A percentile compares a stretch with the other conserved stretches of the same genome.
These are phyloP conservation scores for Papilio demoleus DNA, from an alignment of 2,888 invertebrate genomes.

Conservation along the genomic window DNA sequence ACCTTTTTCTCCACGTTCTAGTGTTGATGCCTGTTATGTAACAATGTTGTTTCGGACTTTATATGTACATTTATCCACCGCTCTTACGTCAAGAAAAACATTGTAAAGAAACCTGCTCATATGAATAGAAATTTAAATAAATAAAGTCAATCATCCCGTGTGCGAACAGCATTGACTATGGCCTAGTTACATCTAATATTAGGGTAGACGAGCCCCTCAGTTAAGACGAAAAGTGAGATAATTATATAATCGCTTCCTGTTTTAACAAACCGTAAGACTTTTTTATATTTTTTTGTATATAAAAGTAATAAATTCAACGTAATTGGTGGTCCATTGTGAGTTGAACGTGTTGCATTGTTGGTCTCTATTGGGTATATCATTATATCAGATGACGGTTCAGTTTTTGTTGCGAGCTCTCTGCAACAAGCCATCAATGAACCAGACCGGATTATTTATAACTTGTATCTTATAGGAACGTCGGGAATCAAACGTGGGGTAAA, in stretches of 20 bases:
- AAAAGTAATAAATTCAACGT: neutral
- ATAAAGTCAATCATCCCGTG: too few relatives aligned
- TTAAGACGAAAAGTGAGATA: too few relatives aligned
- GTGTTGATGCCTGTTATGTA: too few relatives aligned
- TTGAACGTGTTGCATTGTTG: constrained; percentile 19
- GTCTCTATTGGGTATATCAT: constrained; percentile 18
- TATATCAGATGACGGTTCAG: constrained; percentile 23
- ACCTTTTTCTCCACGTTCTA: too few relatives aligned
- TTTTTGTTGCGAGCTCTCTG: constrained; percentile 25
- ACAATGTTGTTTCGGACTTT: too few relatives aligned
- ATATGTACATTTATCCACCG: too few relatives aligned
- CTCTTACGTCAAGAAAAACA: too few relatives aligned
- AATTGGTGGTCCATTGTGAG: constrained; percentile 18
- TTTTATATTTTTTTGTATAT: neutral
- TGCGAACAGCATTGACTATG: too few relatives aligned
- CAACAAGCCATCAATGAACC: constrained; percentile 37
- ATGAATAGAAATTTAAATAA: too few relatives aligned
- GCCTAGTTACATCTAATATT: too few relatives aligned
- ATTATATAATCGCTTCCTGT: neutral
- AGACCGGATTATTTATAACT: constrained; percentile 42
- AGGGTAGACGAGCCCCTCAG: too few relatives aligned
- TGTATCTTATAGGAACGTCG: constrained; percentile 5
- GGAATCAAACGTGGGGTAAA: constrained; percentile 22
- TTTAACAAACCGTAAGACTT: neutral
- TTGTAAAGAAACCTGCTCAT: too few relatives aligned